phyloP scores from a whole-genome alignment of 2,113 vertebrate genomes.

The Synchiropus splendidus region DNA sequence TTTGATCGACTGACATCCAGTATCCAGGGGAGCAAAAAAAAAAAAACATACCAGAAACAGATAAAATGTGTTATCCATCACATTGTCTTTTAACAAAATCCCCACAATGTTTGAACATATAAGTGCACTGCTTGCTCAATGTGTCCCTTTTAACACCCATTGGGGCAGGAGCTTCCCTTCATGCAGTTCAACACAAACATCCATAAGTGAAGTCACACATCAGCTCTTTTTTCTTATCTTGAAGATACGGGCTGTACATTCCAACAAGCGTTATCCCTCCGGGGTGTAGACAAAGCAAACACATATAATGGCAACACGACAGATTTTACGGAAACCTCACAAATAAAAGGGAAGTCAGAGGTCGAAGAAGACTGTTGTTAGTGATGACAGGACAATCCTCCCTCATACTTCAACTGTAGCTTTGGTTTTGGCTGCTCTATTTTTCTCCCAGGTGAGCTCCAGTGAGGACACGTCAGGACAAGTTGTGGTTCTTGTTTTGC shows the following conservation, averaged over 20 bases:
- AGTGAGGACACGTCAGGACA: slow-evolving; percentile 37
- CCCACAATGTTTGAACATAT: too few relatives aligned
- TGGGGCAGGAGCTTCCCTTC: too few relatives aligned
- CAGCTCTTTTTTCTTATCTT: slow-evolving; percentile 28
- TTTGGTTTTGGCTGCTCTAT: not conserved
- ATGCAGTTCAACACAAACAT: slow-evolving; percentile 9
- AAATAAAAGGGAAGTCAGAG: not conserved
- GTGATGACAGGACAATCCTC: not conserved
- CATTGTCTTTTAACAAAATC: too few relatives aligned
- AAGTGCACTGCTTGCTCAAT: too few relatives aligned
- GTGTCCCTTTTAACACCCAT: too few relatives aligned
- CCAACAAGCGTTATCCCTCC: slow-evolving; percentile 19
- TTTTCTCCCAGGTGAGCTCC: slow-evolving; percentile 28
- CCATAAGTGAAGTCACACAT: slow-evolving; percentile 31
- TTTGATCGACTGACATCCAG: too few relatives aligned
- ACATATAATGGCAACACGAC: slow-evolving; percentile 31
- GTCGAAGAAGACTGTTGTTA: slow-evolving; percentile 2
- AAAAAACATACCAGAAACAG: too few relatives aligned
- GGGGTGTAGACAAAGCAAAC: slow-evolving; percentile 47
- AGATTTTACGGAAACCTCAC: not conserved
- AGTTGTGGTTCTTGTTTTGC: slow-evolving; percentile 26
- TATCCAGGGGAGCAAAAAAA: too few relatives aligned
- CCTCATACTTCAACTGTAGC: too few relatives aligned
- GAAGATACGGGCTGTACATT: slow-evolving; percentile 23
- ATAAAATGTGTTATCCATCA: too few relatives aligned